A percentile compares a stretch with the other conserved stretches of the same genome.
Conservation (phyloP, 2,888 invertebrate genomes). For the Camponotus fellah region DNA sequence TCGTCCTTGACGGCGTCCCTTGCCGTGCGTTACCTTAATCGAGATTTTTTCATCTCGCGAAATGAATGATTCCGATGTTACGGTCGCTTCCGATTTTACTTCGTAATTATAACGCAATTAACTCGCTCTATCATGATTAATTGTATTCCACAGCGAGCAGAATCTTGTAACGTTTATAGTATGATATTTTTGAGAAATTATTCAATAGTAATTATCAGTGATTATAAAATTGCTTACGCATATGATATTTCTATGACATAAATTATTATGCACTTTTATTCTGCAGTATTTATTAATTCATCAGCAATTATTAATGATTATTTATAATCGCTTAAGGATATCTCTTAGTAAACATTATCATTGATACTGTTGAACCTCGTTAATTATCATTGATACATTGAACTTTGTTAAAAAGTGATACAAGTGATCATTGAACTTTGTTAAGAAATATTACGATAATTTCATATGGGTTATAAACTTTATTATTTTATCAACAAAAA, state of each 20-base stretch:
- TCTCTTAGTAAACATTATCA: neutral
- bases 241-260: too few species aligned
- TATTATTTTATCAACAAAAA: too few species aligned
- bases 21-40: slow-evolving; percentile 60
- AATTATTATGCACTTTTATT: too few species aligned
- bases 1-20: slow-evolving; percentile 47
- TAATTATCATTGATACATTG: too few species aligned
- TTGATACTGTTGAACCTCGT: too few species aligned
- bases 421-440: too few species aligned
- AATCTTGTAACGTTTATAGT: neutral
- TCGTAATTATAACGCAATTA: slow-evolving; percentile 21
- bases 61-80: slow-evolving; percentile 22
- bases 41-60: slow-evolving; percentile 40
- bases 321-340: too few species aligned
- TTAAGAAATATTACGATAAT: too few species aligned
- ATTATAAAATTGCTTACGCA: neutral
- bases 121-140: neutral
- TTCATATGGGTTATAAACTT: too few species aligned
- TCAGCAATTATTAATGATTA: too few species aligned
- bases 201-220: neutral
- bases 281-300: too few species aligned
- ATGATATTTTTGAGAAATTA: neutral
- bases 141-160: neutral
- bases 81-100: slow-evolving; percentile 30
- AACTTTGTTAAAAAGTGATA: too few species aligned